A percentile compares a stretch with the other conserved stretches of the same genome.
Conservation (phyloP, 2,113 vertebrate species). For the Pandion haliaetus region DNA sequence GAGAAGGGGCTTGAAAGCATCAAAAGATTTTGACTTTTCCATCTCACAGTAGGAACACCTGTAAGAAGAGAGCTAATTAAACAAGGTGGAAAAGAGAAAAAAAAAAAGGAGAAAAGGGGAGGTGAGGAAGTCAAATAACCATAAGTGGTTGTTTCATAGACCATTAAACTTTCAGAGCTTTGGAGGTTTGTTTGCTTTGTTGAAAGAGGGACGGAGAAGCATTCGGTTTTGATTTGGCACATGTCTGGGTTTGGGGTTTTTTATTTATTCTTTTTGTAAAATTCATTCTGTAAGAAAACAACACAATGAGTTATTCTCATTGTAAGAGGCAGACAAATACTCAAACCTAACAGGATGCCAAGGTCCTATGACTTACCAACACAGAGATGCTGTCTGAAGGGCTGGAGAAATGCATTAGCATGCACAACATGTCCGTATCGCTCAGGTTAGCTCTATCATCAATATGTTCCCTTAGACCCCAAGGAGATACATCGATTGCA, state of each 20-base stretch:
- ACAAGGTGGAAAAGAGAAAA: not conserved
- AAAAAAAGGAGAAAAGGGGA: not conserved
- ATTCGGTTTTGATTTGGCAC: not conserved
- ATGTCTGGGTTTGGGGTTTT: not conserved
- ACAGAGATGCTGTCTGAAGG: not conserved
- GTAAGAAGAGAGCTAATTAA: not conserved
- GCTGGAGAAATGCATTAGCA: not conserved
- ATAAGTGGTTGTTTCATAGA: not conserved
- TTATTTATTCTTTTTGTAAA: not conserved
- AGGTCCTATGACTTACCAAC: not conserved
- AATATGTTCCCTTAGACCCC: not conserved
- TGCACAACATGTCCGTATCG: not conserved
- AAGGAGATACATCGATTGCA: not conserved
- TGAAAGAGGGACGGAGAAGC: not conserved
- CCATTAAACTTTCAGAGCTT: not conserved
- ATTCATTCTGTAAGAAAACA: not conserved
- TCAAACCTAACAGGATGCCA: not conserved
- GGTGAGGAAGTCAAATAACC: not conserved
- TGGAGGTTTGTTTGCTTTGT: not conserved
- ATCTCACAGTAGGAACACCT: not conserved
- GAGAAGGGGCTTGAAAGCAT: slow-evolving; percentile 1
- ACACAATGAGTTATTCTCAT: not conserved
- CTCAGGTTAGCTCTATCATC: not conserved
- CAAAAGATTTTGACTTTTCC: slow-evolving; percentile 26
- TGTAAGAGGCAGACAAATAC: not conserved